Percentiles rank a stretch among this genome's conserved stretches.
Conservation (phyloP, 1,140 invertebrate genomes). For the Drosophila ogumai region DNA sequence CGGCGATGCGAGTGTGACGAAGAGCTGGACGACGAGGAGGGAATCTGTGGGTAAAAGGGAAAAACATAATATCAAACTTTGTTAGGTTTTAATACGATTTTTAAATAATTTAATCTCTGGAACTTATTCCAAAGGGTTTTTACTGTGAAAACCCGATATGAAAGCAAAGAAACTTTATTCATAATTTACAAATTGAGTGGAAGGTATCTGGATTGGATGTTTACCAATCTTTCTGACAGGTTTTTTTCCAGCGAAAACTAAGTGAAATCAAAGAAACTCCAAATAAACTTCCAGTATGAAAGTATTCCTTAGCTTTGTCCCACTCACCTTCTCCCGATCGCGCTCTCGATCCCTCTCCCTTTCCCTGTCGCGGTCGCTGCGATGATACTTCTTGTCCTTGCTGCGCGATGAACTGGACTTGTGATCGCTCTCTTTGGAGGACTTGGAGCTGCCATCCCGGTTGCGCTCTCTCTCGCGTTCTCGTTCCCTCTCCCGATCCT, state of each 20-base stretch:
- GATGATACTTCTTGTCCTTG: conserved; percentile 71
- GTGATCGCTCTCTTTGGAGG: conserved; percentile 49
- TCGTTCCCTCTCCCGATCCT: conserved; percentile 35
- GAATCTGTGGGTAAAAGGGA: conserved; percentile 26
- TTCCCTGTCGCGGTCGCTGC: conserved; percentile 59
- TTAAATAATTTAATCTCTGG: not conserved
- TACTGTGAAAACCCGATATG: not conserved
- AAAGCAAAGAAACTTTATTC: not conserved
- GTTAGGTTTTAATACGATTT: not conserved
- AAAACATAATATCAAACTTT: no score
- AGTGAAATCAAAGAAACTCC: not conserved
- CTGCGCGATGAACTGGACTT: conserved; percentile 62
- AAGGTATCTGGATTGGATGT: not conserved
- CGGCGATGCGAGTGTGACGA: conserved; percentile 72
- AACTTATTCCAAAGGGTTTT: not conserved
- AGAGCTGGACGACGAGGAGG: conserved; percentile 67
- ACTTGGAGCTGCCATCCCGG: conserved; percentile 41
- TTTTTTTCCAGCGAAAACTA: not conserved
- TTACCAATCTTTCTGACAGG: not conserved
- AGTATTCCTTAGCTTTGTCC: not conserved
- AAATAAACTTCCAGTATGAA: not conserved
- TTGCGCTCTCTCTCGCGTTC: conserved; percentile 14
- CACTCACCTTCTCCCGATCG: conserved; percentile 57
- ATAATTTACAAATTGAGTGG: not conserved
- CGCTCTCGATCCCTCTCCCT: conserved; percentile 46